A percentile compares a stretch with the other conserved stretches of the same genome.
Evolutionary conservation across 2,888 invertebrate genomes (phyloP).

Genomic region (Eristalis pertinax): DNA sequence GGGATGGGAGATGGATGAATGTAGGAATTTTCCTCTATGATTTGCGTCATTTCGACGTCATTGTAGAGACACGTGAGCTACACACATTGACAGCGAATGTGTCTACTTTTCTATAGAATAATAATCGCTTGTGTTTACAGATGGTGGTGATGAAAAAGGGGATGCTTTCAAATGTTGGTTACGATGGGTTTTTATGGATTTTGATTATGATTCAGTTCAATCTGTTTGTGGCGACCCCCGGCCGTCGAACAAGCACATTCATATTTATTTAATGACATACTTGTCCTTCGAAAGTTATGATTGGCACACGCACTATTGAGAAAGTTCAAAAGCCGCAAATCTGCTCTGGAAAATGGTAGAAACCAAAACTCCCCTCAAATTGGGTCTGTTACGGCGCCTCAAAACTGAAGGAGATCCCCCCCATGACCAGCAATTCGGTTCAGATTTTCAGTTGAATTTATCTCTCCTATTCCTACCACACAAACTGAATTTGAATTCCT

Average conservation of each 20-base stretch:
- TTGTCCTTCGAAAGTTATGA: too few species aligned
- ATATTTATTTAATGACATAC: too few species aligned
- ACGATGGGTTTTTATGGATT: background rate
- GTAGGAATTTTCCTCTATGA: conserved; percentile 14
- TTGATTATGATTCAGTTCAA: background rate
- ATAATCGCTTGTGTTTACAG: background rate
- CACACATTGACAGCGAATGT: background rate
- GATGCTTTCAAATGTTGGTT: background rate
- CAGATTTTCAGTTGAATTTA: too few species aligned
- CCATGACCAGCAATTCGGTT: too few species aligned
- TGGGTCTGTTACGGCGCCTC: too few species aligned
- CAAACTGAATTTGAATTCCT: background rate
- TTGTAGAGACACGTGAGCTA: background rate
- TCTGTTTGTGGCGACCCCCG: background rate
- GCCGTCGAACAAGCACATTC: too few species aligned
- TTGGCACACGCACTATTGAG: too few species aligned
- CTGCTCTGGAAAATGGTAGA: too few species aligned
- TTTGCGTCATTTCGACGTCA: conserved; percentile 27
- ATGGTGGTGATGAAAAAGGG: background rate
- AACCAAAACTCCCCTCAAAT: too few species aligned
- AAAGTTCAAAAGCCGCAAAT: too few species aligned
- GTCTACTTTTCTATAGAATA: background rate
- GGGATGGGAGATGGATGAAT: background rate
- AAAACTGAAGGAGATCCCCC: too few species aligned
- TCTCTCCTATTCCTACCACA: too few species aligned